Evolutionary conservation across 2,113 vertebrate species (phyloP), one percentile per base, ranked within the genome.

Genomic region (Prinia subflava): DNA sequence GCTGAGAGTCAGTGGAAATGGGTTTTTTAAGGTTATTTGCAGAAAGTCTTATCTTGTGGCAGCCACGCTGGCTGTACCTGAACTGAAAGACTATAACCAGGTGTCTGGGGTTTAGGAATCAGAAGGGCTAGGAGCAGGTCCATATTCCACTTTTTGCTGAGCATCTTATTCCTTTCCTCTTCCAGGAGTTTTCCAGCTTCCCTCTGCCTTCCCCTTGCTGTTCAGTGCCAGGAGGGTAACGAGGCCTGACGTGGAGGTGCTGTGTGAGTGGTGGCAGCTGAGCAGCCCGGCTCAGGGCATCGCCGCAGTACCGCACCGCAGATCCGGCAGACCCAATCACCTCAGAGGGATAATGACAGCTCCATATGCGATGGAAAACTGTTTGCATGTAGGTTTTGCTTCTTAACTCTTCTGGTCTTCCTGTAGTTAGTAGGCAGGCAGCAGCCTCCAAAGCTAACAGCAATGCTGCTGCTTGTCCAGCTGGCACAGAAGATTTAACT

Each of bases 301-400:
- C 50, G 62, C 67, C 19, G 39, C 80, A 77, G 13, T n/a, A 57
- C 89, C 57, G 57, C 85, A 47, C 71, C 74, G 84, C 39, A 80
- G 94, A 84, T 84, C 89, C 95, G 95, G 89, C 94, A 97, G 89
- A 84, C 44, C 41, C 90, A 87, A 90, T 95, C 92, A 77, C 16
- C 89, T 87, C 65, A 2, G 44, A 87, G 27, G 80, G 52, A 80
- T 96, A 94, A 95, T 87, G 90, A 96, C 81, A 96, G 94, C 77
- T 96, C 91, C 90, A 90, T 83, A 78, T 94, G 90, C 94, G 90
- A 83, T 85, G 82, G 96, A 95, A 96, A 97, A 96, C 69, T 62
- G 39, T 87, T 95, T 92, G 92, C 70, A 87, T 64, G 85, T 84
- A 62, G 79, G 87, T 91, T 95, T 83, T 92, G 67, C 79, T 85